phyloP scores from a whole-genome alignment of 2,797 vertebrate species.

The Microtus californicus region DNA sequence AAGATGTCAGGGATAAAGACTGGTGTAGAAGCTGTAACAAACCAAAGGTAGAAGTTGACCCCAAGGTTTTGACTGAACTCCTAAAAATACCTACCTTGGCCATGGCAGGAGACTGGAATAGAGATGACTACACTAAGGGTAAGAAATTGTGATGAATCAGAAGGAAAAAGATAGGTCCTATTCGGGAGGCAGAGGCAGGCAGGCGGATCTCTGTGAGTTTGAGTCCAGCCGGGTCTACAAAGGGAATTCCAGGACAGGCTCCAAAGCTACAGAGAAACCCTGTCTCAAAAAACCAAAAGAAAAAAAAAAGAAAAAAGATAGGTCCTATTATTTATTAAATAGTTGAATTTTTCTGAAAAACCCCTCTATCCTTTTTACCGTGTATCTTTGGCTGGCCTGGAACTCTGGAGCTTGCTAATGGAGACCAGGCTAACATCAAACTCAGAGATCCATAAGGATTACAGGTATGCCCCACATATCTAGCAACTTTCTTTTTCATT shows the following conservation, averaged over 20 bases:
- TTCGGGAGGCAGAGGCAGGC: neutral
- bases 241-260: no score
- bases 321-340: neutral
- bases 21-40: conserved; percentile 82
- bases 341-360: neutral
- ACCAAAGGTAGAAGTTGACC: conserved; percentile 41
- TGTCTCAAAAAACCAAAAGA: no score
- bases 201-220: no score
- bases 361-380: neutral
- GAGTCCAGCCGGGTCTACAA: no score
- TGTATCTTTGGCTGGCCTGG: neutral
- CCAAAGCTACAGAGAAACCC: no score
- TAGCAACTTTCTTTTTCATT: neutral
- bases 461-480: neutral
- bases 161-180: neutral
- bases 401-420: neutral
- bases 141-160: neutral
- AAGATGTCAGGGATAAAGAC: conserved; percentile 89
- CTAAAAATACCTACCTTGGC: neutral
- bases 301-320: neutral
- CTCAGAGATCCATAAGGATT: neutral
- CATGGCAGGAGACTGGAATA: neutral
- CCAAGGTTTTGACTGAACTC: neutral
- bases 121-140: neutral
- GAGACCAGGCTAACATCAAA: neutral